Percentiles rank a stretch among this genome's conserved stretches.
Evolutionary conservation across 2,113 vertebrate genomes (phyloP).

Genomic region (Notarius lentiginosus): DNA sequence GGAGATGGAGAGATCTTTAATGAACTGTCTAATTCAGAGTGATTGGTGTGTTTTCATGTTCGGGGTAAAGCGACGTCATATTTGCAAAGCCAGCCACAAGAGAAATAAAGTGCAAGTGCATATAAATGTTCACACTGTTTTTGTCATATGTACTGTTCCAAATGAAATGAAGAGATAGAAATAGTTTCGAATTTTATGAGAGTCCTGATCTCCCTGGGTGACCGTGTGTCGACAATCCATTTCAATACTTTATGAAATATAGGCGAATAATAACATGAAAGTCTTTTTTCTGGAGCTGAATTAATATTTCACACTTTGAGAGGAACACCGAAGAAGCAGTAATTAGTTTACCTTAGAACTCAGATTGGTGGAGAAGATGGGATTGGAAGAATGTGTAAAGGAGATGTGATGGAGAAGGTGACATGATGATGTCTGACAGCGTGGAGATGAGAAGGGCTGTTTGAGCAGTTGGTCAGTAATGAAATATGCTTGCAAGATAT

Average conservation of each 20-base stretch:
- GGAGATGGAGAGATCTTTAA: constrained; percentile 38
- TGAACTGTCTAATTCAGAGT: constrained; percentile 39
- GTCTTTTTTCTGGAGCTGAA: constrained; percentile 24
- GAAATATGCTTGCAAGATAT: constrained; percentile 45
- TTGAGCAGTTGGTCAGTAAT: constrained; percentile 47
- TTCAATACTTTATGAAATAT: constrained; percentile 13
- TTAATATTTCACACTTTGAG: constrained; percentile 51
- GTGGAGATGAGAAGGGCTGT: constrained; percentile 48
- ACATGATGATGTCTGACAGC: constrained; percentile 58
- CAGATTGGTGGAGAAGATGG: background rate
- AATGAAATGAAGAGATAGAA: constrained; percentile 21
- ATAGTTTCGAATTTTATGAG: constrained; percentile 1
- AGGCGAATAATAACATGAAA: constrained; percentile 43
- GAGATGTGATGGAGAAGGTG: background rate
- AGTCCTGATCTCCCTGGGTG: background rate
- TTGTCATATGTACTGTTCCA: background rate
- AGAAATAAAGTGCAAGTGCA: constrained; percentile 22
- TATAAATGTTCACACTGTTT: background rate
- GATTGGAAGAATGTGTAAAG: constrained; percentile 9
- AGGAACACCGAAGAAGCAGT: constrained; percentile 37
- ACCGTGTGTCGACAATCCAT: background rate
- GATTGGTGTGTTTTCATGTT: constrained; percentile 27
- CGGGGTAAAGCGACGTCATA: background rate
- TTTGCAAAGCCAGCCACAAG: constrained; percentile 12
- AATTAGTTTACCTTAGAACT: constrained; percentile 49